A percentile compares a stretch with the other conserved stretches of the same genome.
phyloP scores from a whole-genome alignment of 2,113 vertebrate species.

The Calypte anna region DNA sequence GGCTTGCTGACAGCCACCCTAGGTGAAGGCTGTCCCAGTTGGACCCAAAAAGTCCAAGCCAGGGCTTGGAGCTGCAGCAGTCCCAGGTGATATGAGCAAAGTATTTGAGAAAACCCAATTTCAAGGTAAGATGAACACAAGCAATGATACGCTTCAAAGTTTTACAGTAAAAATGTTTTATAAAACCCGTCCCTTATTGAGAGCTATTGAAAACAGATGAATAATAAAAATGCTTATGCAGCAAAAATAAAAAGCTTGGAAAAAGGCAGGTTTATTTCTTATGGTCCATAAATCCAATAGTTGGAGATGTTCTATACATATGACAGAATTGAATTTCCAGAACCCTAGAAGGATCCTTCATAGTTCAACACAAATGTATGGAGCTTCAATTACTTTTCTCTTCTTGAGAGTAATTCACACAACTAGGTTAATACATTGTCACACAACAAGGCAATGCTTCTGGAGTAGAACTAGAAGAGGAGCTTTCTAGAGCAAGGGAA shows the following conservation, averaged over 20 bases:
- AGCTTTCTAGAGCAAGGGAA: not conserved
- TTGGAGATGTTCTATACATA: not conserved
- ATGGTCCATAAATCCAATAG: conserved; percentile 14
- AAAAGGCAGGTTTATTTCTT: conserved; percentile 20
- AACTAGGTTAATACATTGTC: not conserved
- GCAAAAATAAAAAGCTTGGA: conserved; percentile 24
- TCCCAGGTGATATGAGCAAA: not conserved
- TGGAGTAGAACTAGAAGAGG: not conserved
- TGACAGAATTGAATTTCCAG: not conserved
- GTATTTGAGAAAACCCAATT: conserved; percentile 17
- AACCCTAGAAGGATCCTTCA: not conserved
- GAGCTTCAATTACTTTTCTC: not conserved
- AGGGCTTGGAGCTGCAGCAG: not conserved
- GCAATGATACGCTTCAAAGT: conserved; percentile 34
- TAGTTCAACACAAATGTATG: not conserved
- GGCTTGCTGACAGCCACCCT: not conserved
- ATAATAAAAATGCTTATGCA: conserved; percentile 50
- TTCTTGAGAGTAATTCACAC: not conserved
- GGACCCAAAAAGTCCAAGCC: not conserved
- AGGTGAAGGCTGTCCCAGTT: not conserved
- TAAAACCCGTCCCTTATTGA: conserved; percentile 45
- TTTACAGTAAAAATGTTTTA: conserved; percentile 40
- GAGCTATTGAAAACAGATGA: conserved; percentile 72
- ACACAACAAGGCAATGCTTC: not conserved
- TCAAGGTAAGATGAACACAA: conserved; percentile 40